Evolutionary conservation across 1,140 invertebrate species (phyloP).

Genomic region (Zaprionus capensis): DNA sequence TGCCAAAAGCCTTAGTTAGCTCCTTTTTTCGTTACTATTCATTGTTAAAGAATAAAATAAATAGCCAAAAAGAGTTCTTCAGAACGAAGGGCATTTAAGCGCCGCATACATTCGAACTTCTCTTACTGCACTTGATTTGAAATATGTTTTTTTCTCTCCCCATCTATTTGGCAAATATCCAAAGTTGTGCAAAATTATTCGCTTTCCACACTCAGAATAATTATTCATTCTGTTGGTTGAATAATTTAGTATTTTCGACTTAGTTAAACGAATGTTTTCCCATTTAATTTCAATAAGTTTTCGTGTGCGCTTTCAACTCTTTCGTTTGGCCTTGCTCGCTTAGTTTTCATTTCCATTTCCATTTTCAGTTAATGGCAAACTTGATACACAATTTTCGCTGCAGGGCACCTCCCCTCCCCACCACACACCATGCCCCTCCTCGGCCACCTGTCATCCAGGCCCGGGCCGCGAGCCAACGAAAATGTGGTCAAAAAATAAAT

Average conservation of each 20-base stretch:
- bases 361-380: conserved; percentile 39
- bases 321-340: conserved; percentile 14
- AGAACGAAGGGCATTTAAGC: no score
- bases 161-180: conserved; percentile 17
- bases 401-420: conserved; percentile 1
- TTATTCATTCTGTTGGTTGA: conserved; percentile 37
- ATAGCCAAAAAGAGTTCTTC: no score
- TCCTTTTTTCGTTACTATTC: background rate
- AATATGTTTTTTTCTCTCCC: no score
- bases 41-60: no score
- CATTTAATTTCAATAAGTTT: conserved; percentile 35
- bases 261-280: conserved; percentile 14
- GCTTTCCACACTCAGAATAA: conserved; percentile 18
- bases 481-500: conserved; percentile 36
- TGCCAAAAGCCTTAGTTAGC: no score
- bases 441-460: background rate
- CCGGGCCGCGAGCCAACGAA: conserved; percentile 6
- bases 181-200: background rate
- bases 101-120: background rate
- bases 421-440: background rate
- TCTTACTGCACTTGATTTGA: no score
- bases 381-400: conserved; percentile 47
- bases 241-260: conserved; percentile 29
- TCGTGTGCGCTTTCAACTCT: conserved; percentile 18
- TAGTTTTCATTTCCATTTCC: conserved; percentile 24